Conservation (phyloP, 64 coral and sea anemone species). For the Montipora foliosa region DNA sequence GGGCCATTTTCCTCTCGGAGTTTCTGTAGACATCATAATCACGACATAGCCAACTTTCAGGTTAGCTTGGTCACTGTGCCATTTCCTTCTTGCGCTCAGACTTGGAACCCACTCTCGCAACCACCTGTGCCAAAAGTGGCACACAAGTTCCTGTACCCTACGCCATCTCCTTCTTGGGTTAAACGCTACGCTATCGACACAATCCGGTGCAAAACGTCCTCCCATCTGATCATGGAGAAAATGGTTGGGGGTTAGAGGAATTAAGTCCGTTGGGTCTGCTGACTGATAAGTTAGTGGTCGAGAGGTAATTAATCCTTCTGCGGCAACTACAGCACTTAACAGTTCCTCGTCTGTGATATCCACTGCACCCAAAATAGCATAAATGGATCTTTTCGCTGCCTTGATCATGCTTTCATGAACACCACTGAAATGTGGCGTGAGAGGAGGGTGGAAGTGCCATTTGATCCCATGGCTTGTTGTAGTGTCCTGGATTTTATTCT, state of each 20-base stretch:
- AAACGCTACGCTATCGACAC: neutral
- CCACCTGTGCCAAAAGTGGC: neutral
- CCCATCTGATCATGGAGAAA: neutral
- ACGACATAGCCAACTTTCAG: neutral
- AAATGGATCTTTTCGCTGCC: constrained; percentile 33
- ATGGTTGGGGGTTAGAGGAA: constrained; percentile 14
- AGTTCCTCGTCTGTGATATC: neutral
- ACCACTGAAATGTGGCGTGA: constrained; percentile 43
- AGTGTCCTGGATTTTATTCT: neutral
- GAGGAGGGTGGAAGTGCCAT: constrained; percentile 66
- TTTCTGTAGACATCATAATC: neutral
- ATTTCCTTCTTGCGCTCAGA: constrained; percentile 24
- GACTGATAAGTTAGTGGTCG: constrained; percentile 42
- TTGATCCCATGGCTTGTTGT: constrained; percentile 38
- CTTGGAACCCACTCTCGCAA: constrained; percentile 14
- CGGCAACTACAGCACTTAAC: constrained; percentile 32
- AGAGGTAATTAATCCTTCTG: constrained; percentile 32
- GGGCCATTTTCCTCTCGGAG: neutral
- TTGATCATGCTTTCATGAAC: constrained; percentile 59
- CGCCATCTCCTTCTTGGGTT: constrained; percentile 23
- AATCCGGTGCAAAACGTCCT: neutral
- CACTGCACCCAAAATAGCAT: neutral
- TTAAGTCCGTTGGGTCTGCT: constrained; percentile 5
- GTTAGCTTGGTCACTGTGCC: constrained; percentile 1
- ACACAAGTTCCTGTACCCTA: neutral